Base-by-base conservation (phyloP, 2,888 invertebrate species). In the Diploptera punctata region DNA sequence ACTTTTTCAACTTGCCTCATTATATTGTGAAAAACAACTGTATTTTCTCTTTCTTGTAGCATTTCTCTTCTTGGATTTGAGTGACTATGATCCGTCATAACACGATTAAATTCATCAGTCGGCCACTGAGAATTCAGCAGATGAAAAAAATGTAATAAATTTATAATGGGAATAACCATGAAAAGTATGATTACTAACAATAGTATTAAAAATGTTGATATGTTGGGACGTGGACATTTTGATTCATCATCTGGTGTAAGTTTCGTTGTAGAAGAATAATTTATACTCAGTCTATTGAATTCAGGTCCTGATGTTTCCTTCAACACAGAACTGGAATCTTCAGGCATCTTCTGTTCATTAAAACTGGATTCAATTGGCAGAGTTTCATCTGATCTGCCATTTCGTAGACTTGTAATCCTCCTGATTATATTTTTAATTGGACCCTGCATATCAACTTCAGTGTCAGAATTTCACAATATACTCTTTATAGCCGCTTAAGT, bases 71-170 rank as follows among this genome's bases (percentile, higher is more conserved):
- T 54, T 26, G 74, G 70, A 31, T 73, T 69, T 24, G 68, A 71
- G 7, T 71, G 71, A 24, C 71, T 71, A 38, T 72, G 71, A 49
- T 69, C 75, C 24, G 67, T 70, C 16, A 73, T 19, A 10, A 75
- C 67, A 61, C 57, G 67, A 44, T 68, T 72, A 31, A 74, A 68
- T 52, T 74, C 72, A 65, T 73, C 67, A 9, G 70, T 24, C 33
- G 73, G 65, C 77, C 77, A 77, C 61, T 76, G 75, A 18, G 77
- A 77, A 74, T 80, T 80, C 49, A 81, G 78, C 29, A 82, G 77
- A 74, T 81, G 82, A 77, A 83, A 83, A 78, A 82, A 83, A 76
- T 83, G 82, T 24, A 83, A 74, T 71, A 84, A 76, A 76, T 83
- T 84, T 73, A 83, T 78, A 68, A 81, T 78, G 70, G 84, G 83